phyloP scores from a whole-genome alignment of 2,113 vertebrate genomes.

The Australoheros scitulus region DNA sequence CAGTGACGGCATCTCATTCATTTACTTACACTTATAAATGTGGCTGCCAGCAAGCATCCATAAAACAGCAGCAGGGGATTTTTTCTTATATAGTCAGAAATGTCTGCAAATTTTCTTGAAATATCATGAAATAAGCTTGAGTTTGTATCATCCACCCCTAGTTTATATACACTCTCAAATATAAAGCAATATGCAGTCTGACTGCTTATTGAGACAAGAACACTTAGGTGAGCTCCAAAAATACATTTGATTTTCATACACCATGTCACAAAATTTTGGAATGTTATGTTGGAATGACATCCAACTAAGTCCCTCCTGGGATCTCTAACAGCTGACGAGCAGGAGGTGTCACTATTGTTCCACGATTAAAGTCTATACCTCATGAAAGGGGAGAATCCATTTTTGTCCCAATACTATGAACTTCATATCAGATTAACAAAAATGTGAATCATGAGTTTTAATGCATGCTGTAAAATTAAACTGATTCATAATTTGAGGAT shows the following conservation, averaged over 20 bases:
- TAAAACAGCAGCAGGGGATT: not conserved
- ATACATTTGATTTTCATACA: too few species aligned
- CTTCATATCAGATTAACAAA: not conserved
- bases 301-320: too few species aligned
- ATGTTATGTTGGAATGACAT: not conserved
- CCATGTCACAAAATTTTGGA: too few species aligned
- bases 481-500: not conserved
- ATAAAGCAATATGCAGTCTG: not conserved
- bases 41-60: not conserved
- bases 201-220: not conserved
- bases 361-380: not conserved
- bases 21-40: not conserved
- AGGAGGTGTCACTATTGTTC: constrained; percentile 73
- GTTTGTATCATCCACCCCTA: too few species aligned
- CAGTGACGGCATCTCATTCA: not conserved
- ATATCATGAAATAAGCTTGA: not conserved
- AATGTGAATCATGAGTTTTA: rapidly evolving
- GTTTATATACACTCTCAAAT: not conserved
- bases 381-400: not conserved
- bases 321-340: constrained; percentile 22
- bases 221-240: not conserved
- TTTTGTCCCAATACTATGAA: rapidly evolving
- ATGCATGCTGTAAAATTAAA: not conserved
- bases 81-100: not conserved
- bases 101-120: not conserved